These are phyloP conservation scores for Pyrocephalus nanus DNA, from an alignment of 2,797 vertebrate species.

Conservation along the genomic window DNA sequence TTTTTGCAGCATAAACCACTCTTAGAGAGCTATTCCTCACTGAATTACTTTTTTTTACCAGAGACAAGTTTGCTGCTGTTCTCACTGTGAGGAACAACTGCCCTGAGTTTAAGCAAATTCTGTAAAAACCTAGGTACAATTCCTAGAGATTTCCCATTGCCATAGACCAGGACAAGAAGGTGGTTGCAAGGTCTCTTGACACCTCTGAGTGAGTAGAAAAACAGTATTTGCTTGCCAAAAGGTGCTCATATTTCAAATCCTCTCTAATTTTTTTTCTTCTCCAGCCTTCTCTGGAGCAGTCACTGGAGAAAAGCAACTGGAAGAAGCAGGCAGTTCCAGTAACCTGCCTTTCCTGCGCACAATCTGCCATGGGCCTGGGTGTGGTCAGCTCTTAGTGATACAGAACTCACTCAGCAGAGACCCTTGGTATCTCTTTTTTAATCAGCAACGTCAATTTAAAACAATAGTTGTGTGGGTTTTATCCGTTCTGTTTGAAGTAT, in stretches of 20 bases:
- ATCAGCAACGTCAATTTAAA: slow-evolving; percentile 77
- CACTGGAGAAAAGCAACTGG: not conserved
- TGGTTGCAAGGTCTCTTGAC: not conserved
- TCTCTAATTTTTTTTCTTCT: not conserved
- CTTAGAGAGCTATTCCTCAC: not conserved
- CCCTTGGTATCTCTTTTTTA: slow-evolving; percentile 75
- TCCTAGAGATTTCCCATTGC: not conserved
- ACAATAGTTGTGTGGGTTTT: slow-evolving; percentile 77
- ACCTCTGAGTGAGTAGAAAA: not conserved
- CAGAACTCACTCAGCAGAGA: not conserved
- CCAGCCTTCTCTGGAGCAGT: not conserved
- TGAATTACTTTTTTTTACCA: not conserved
- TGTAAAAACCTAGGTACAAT: not conserved
- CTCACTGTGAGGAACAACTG: not conserved
- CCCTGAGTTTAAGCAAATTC: not conserved
- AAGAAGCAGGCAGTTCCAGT: not conserved
- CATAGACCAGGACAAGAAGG: not conserved
- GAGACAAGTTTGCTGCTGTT: not conserved
- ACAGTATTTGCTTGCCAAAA: not conserved
- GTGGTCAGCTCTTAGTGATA: not conserved
- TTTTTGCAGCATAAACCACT: not conserved
- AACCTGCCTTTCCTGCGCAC: not conserved
- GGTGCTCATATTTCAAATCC: not conserved
- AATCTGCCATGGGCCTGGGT: not conserved
- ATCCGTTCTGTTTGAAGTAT: slow-evolving; percentile 74